Evolutionary conservation across 2,113 vertebrate genomes (phyloP), one percentile per base, ranked within the genome.

Genomic region (Neopipo cinnamomea): DNA sequence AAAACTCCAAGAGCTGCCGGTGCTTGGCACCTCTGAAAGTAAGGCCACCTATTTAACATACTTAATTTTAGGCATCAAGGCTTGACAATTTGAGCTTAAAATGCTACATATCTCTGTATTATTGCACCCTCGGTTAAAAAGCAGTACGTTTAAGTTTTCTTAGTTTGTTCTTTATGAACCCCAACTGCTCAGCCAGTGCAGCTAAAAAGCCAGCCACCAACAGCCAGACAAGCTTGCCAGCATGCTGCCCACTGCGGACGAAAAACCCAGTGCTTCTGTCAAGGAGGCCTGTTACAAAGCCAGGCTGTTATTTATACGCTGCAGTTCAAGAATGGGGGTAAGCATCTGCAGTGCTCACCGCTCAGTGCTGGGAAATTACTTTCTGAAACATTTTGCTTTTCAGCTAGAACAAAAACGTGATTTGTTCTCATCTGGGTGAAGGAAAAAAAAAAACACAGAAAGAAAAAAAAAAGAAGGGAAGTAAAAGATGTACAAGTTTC

Each of bases 131-230:
- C 1, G 97, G 98, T 98, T 98, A 98, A 98, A 97, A 98, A 98
- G 98, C 98, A 95, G 93, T 55, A 97, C 67, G 89, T 96, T 98
- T 83, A 97, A 95, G 97, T 98, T 91, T 90, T 97, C 97, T 97
- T 97, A 98, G 97, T 94, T 50, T 50, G 94, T 97, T 93, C 96
- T 89, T 92, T 70, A 70, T 0, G 35, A 94, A 96, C 71, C 96
- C 95, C 89, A 94, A 97, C 96, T 97, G 98, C 97, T 98, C 97
- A 98, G 98, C 97, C 97, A 98, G 98, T 95, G 97, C 98, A 98
- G 98, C 98, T 98, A 97, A 97, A 92, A 98, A 99, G 99, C 99
- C 98, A 98, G 98, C 98, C 98, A 98, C 98, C 98, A 98, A 98
- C 98, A 99, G 99, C 98, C 98, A 98, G 96, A 98, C 97, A 98